phyloP scores from a whole-genome alignment of 1,140 invertebrate genomes.

The Platorchestia sp. region DNA sequence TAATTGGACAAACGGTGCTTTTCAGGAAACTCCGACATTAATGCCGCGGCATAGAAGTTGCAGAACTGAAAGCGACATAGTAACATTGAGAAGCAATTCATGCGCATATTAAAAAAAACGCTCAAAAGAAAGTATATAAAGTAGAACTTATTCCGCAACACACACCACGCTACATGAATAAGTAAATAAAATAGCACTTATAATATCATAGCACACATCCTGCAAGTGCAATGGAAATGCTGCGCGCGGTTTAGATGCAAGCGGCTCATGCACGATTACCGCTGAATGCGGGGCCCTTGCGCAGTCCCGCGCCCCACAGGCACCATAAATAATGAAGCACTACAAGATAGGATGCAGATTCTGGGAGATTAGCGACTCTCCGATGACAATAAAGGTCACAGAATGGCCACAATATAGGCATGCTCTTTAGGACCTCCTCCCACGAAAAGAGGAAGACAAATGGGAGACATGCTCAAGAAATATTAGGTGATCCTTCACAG shows the following conservation, averaged over 20 bases:
- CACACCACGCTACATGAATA: too few species aligned
- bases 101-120: neutral
- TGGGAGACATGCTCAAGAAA: neutral
- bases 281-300: neutral
- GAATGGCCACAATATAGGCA: slow-evolving; percentile 15
- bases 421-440: neutral
- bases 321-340: slow-evolving; percentile 29
- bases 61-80: too few species aligned
- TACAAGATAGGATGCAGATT: neutral
- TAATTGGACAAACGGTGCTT: too few species aligned
- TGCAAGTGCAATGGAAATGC: neutral
- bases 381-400: slow-evolving; percentile 47
- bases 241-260: too few species aligned
- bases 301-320: neutral
- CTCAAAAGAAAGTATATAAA: too few species aligned
- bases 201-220: neutral
- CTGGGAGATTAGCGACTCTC: slow-evolving; percentile 19
- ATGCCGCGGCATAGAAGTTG: neutral
- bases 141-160: too few species aligned
- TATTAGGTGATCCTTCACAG: neutral
- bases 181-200: too few species aligned
- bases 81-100: neutral
- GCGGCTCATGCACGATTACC: neutral
- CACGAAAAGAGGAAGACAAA: neutral
- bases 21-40: too few species aligned